Conservation (phyloP, 1,140 invertebrate genomes). For the Paracyclopina nana region DNA sequence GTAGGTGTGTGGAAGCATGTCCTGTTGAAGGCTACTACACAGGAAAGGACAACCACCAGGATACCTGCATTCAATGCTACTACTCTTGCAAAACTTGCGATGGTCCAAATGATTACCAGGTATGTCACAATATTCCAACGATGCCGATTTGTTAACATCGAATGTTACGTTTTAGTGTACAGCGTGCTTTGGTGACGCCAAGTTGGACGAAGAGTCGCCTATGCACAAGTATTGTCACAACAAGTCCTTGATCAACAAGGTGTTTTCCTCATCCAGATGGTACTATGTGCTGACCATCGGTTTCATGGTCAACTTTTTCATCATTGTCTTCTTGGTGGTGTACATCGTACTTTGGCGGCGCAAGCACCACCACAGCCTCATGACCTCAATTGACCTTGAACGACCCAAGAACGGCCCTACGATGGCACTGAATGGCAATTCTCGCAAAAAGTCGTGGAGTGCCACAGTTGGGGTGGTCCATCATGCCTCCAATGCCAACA, state of each 20-base stretch:
- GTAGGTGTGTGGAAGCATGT: conserved; percentile 28
- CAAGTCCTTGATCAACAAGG: neutral
- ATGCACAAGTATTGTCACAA: neutral
- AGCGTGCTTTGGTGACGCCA: conserved; percentile 2
- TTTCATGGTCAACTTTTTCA: conserved; percentile 6
- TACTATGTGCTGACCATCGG: conserved; percentile 10
- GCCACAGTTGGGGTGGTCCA: neutral
- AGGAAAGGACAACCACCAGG: neutral
- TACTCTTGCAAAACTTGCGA: conserved; percentile 35
- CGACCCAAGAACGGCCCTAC: neutral
- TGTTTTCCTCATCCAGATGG: conserved; percentile 12
- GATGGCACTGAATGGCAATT: neutral
- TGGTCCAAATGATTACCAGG: conserved; percentile 34
- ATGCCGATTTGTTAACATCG: neutral
- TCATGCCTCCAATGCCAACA: neutral
- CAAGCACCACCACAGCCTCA: too few species aligned
- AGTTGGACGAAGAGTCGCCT: neutral
- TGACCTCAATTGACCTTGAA: too few species aligned
- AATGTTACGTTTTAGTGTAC: neutral
- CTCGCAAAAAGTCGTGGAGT: neutral
- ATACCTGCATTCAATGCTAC: conserved; percentile 31
- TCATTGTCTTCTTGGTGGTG: conserved; percentile 1
- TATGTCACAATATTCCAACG: neutral
- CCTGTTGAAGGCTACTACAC: conserved; percentile 23
- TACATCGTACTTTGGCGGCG: conserved; percentile 4